Percentiles rank a stretch among this genome's conserved stretches.
phyloP scores from a whole-genome alignment of 2,888 invertebrate genomes.

The Atethmia centrago region DNA sequence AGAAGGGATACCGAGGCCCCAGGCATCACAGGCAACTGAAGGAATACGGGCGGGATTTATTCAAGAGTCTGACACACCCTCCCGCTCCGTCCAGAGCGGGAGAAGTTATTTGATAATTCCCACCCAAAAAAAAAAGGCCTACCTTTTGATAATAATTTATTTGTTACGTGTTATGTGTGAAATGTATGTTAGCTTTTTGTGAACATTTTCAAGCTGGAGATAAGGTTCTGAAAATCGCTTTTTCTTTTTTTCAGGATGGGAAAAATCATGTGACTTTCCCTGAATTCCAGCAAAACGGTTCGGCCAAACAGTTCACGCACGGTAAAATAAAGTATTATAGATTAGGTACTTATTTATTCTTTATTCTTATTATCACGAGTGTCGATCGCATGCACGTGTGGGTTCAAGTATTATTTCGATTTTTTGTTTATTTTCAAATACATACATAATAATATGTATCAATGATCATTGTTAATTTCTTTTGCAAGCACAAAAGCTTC shows the following conservation, averaged over 20 bases:
- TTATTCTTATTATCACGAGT: slow-evolving; percentile 88
- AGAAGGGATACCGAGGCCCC: no score
- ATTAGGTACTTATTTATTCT: slow-evolving; percentile 91
- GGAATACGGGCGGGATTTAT: no score
- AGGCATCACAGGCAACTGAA: no score
- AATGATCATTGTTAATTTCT: slow-evolving; percentile 70
- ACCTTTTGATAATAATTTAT: no score
- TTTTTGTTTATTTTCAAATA: slow-evolving; percentile 69
- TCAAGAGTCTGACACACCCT: no score
- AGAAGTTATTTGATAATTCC: no score
- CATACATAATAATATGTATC: slow-evolving; percentile 56
- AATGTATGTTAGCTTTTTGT: background rate
- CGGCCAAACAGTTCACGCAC: slow-evolving; percentile 96
- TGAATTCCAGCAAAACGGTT: slow-evolving; percentile 97
- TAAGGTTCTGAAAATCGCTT: background rate
- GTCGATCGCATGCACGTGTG: slow-evolving; percentile 90
- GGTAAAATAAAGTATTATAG: slow-evolving; percentile 94
- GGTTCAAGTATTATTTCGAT: slow-evolving; percentile 79
- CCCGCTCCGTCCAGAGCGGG: no score
- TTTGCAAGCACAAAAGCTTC: slow-evolving; percentile 80
- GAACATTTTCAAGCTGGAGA: background rate
- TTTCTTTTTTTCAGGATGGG: slow-evolving; percentile 92
- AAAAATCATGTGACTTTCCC: slow-evolving; percentile 97
- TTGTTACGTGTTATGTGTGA: background rate
- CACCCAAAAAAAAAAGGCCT: no score